A percentile compares a stretch with the other conserved stretches of the same genome.
Conservation (phyloP, 2,888 invertebrate species). For the Drosophila siamana region DNA sequence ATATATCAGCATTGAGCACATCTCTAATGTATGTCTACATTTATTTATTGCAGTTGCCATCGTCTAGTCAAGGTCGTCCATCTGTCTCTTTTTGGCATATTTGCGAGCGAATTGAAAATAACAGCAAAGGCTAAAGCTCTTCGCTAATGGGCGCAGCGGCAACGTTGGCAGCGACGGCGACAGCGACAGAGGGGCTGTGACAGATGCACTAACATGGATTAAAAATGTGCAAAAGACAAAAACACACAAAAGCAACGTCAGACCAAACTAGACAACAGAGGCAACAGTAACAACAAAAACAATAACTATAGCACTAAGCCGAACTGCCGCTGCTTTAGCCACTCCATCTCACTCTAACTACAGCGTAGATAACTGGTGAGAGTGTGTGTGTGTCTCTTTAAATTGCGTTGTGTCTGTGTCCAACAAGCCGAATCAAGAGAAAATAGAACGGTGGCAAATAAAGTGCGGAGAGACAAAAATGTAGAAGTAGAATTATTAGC, state of each 20-base stretch:
- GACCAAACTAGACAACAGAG: conserved; percentile 14
- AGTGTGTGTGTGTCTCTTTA: conserved; percentile 25
- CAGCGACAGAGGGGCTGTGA: conserved; percentile 21
- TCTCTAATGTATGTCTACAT: conserved; percentile 9
- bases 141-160: conserved; percentile 40
- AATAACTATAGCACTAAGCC: conserved; percentile 26
- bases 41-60: conserved; percentile 27
- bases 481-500: conserved; percentile 41
- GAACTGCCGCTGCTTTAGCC: conserved; percentile 14
- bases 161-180: conserved; percentile 21
- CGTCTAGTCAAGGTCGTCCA: conserved; percentile 41
- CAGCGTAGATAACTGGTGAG: background rate
- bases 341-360: conserved; percentile 4
- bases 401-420: conserved; percentile 17
- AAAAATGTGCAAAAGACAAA: conserved; percentile 51
- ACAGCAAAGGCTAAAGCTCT: conserved; percentile 40
- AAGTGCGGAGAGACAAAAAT: conserved; percentile 35
- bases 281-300: conserved; percentile 30
- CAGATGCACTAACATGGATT: conserved; percentile 67
- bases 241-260: conserved; percentile 39
- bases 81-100: conserved; percentile 45
- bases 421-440: conserved; percentile 38
- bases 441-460: conserved; percentile 56
- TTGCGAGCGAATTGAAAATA: conserved; percentile 33
- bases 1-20: conserved; percentile 4